These are phyloP conservation scores for Notothenia coriiceps DNA, from an alignment of 2,113 vertebrate genomes.

Conservation along the genomic window DNA sequence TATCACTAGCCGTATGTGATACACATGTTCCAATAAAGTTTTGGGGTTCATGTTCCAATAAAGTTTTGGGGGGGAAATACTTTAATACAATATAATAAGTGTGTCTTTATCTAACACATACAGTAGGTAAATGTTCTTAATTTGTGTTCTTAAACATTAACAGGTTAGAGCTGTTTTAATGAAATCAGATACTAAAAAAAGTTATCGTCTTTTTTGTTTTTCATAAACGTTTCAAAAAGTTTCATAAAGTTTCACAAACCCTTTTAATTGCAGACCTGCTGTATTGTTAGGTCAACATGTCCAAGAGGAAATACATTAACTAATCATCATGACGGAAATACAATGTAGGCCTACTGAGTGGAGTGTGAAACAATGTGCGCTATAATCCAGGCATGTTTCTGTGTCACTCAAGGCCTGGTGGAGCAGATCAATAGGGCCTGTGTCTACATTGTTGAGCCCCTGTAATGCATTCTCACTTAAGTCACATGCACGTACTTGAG, in stretches of 20 bases:
- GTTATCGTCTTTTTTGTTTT: no score
- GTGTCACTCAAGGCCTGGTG: background rate
- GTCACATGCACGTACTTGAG: conserved; percentile 29
- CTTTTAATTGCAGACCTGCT: background rate
- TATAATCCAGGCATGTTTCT: background rate
- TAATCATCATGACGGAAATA: background rate
- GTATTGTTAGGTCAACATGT: background rate
- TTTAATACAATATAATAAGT: no score
- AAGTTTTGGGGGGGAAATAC: background rate
- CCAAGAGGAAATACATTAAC: background rate
- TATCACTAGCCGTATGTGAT: background rate
- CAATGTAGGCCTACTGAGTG: background rate
- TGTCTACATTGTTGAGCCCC: conserved; percentile 19
- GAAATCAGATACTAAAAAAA: background rate
- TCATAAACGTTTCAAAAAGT: background rate
- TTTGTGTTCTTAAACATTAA: background rate
- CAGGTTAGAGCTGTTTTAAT: background rate
- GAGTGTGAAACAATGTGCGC: background rate
- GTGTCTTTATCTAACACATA: background rate
- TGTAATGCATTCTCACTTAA: conserved; percentile 25
- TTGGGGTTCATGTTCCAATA: background rate
- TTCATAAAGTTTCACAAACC: background rate
- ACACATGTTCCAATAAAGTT: background rate
- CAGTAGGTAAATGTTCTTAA: background rate
- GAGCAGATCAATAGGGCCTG: conserved; percentile 6